A percentile compares a stretch with the other conserved stretches of the same genome.
These are phyloP conservation scores for Eubasilissa regina DNA, from an alignment of 1,140 invertebrate species.

Conservation along the genomic window DNA sequence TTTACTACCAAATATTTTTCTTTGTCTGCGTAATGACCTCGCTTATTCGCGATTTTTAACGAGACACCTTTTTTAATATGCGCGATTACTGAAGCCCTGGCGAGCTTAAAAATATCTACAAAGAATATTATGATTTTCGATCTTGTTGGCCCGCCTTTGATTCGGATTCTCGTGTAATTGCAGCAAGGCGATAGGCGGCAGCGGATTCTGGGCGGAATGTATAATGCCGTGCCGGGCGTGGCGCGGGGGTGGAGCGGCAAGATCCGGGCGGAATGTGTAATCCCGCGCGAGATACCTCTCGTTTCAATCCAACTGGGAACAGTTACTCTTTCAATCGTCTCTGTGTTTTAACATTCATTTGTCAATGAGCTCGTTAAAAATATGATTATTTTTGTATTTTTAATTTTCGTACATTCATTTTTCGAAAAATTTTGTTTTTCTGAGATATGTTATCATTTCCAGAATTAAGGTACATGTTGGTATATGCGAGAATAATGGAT, in stretches of 20 bases:
- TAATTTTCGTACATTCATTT: too few relatives aligned
- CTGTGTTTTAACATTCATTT: neutral
- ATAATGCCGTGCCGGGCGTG: constrained; percentile 11
- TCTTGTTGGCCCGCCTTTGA: constrained; percentile 17
- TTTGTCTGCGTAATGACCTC: too few relatives aligned
- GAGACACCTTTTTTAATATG: too few relatives aligned
- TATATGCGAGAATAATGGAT: too few relatives aligned
- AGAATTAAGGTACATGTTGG: too few relatives aligned
- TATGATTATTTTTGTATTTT: neutral
- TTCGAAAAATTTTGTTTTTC: too few relatives aligned
- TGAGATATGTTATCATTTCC: too few relatives aligned
- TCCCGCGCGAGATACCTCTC: constrained; percentile 6
- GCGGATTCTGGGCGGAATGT: constrained; percentile 15
- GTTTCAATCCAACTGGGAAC: neutral
- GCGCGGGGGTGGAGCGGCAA: neutral
- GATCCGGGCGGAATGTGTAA: neutral
- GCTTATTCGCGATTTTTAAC: too few relatives aligned
- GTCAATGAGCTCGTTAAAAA: constrained; percentile 16
- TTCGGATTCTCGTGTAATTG: constrained; percentile 26
- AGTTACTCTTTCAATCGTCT: constrained; percentile 1
- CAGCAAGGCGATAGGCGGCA: constrained; percentile 25
- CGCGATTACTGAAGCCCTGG: too few relatives aligned
- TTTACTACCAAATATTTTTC: too few relatives aligned
- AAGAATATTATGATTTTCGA: constrained; percentile 29
- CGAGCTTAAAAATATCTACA: neutral